Evolutionary conservation across 2,113 vertebrate genomes (phyloP).

Genomic region (Pogona vitticeps): DNA sequence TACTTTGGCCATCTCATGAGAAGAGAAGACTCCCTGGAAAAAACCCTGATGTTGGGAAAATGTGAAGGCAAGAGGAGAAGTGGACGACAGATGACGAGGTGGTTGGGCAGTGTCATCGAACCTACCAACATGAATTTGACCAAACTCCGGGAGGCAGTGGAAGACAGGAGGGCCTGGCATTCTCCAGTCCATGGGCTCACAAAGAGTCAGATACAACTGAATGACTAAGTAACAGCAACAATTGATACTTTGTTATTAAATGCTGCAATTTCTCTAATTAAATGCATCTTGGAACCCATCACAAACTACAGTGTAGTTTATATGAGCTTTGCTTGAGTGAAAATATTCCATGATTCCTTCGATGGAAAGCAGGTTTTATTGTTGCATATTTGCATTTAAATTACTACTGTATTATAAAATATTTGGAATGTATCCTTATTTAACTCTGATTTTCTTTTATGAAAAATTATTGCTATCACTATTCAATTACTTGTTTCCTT

Average conservation of each 20-base stretch:
- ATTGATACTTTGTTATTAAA: not conserved
- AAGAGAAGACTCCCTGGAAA: too few species aligned
- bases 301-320: not conserved
- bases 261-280: not conserved
- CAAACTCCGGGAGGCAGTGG: too few species aligned
- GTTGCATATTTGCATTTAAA: slow-evolving; percentile 57
- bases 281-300: not conserved
- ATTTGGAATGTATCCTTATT: not conserved
- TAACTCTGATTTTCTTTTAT: slow-evolving; percentile 36
- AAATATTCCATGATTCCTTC: not conserved
- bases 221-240: too few species aligned
- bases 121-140: too few species aligned
- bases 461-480: slow-evolving; percentile 49
- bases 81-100: too few species aligned
- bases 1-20: too few species aligned
- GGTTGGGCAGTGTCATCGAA: too few species aligned
- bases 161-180: too few species aligned
- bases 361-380: not conserved
- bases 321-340: not conserved
- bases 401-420: slow-evolving; percentile 45
- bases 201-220: too few species aligned
- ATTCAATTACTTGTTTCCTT: slow-evolving; percentile 57
- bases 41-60: too few species aligned
- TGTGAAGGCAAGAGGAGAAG: too few species aligned
- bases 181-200: too few species aligned